A percentile compares a stretch with the other conserved stretches of the same genome.
phyloP scores from a whole-genome alignment of 2,797 vertebrate genomes.

The Platalea minor region DNA sequence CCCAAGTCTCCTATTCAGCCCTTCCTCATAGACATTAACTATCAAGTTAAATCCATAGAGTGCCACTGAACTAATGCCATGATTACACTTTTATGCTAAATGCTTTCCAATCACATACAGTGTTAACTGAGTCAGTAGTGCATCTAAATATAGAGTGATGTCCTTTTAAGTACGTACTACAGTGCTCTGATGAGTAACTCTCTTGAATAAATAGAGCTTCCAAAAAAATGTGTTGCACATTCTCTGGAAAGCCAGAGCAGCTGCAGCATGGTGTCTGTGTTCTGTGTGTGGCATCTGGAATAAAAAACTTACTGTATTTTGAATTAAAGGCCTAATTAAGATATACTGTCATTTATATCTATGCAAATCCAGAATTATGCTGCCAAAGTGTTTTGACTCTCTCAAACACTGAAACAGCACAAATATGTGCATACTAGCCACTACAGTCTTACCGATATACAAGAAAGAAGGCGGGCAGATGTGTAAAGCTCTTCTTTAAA shows the following conservation, averaged over 20 bases:
- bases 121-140: not conserved
- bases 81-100: not conserved
- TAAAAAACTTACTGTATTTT: not conserved
- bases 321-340: not conserved
- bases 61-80: not conserved
- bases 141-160: not conserved
- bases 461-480: not conserved
- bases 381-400: not conserved
- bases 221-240: not conserved
- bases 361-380: not conserved
- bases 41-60: not conserved
- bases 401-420: not conserved
- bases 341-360: not conserved
- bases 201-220: not conserved
- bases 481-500: not conserved
- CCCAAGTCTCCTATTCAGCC: not conserved
- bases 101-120: not conserved
- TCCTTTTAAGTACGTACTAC: not conserved
- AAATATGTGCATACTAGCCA: not conserved
- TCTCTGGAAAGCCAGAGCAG: not conserved
- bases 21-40: not conserved
- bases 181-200: not conserved
- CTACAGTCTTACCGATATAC: not conserved
- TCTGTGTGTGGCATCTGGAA: not conserved
- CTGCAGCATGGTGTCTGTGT: not conserved